Conservation (phyloP, 1,140 invertebrate species). For the Cardiocondyla obscurior region DNA sequence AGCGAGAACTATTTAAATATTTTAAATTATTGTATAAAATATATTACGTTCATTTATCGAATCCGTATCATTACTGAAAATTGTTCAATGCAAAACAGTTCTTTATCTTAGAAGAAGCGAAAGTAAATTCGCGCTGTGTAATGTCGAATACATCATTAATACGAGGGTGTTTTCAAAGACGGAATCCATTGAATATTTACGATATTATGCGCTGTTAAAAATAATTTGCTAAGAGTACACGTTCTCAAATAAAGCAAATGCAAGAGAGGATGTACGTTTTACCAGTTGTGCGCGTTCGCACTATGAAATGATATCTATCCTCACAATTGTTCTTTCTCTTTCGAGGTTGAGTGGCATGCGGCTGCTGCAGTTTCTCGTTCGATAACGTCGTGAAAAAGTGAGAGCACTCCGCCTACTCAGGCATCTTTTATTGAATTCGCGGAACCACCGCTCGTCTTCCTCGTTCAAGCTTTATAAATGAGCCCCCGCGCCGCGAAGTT, state of each 20-base stretch:
- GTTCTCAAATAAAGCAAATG: neutral
- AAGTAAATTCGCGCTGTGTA: too few species aligned
- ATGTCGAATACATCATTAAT: too few species aligned
- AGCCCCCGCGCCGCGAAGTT: conserved; percentile 41
- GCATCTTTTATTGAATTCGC: conserved; percentile 70
- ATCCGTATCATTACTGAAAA: too few species aligned
- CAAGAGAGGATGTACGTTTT: conserved; percentile 1
- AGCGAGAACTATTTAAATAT: too few species aligned
- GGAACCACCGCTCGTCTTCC: conserved; percentile 61
- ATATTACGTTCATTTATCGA: too few species aligned
- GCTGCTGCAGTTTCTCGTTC: conserved; percentile 36
- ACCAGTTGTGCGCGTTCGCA: conserved; percentile 25
- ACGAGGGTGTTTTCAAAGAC: too few species aligned
- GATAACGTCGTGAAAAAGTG: conserved; percentile 71
- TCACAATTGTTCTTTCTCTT: conserved; percentile 53
- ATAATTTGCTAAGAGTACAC: too few species aligned
- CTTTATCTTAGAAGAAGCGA: too few species aligned
- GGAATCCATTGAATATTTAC: too few species aligned
- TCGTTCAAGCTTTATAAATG: conserved; percentile 62
- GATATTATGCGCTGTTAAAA: too few species aligned
- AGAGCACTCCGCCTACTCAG: conserved; percentile 53
- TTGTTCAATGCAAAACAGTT: too few species aligned
- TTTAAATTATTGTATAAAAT: too few species aligned
- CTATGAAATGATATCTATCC: conserved; percentile 64
- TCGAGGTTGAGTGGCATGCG: neutral